phyloP scores from a whole-genome alignment of 2,113 vertebrate species.

The Glareola pratincola region DNA sequence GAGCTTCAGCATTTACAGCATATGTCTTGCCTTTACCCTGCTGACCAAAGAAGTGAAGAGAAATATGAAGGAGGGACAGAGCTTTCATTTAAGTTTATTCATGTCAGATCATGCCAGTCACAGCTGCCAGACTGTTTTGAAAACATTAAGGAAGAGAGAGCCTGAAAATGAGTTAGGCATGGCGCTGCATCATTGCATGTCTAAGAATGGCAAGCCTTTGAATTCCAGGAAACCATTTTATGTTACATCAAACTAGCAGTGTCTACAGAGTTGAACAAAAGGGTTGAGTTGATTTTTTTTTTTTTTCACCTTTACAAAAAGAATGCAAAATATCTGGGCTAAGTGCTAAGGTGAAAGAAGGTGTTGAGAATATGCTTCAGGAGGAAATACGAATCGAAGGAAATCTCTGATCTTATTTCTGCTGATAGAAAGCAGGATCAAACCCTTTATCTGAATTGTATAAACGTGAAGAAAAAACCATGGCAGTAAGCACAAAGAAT shows the following conservation, averaged over 20 bases:
- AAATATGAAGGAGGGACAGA: background rate
- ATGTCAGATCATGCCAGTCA: background rate
- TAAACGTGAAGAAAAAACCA: background rate
- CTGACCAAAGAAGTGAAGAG: background rate
- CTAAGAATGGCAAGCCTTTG: background rate
- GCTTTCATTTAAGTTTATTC: background rate
- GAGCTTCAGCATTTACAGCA: background rate
- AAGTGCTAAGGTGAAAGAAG: background rate
- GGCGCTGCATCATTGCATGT: background rate
- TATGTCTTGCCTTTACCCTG: background rate
- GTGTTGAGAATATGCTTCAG: background rate
- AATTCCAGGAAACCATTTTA: background rate
- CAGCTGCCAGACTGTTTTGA: background rate
- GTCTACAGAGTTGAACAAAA: background rate
- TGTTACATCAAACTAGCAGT: background rate
- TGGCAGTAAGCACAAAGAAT: background rate
- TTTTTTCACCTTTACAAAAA: background rate
- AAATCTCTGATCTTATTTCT: background rate
- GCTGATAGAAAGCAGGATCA: background rate
- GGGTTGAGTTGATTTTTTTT: background rate
- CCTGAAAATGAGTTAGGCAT: background rate
- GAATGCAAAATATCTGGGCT: background rate
- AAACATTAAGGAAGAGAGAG: background rate
- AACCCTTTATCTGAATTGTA: background rate
- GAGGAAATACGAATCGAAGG: background rate